A percentile compares a stretch with the other conserved stretches of the same genome.
Conservation (phyloP, 30 jellyfish, hydroid and myxozoan species). For the Pseudorhiza aurosa region DNA sequence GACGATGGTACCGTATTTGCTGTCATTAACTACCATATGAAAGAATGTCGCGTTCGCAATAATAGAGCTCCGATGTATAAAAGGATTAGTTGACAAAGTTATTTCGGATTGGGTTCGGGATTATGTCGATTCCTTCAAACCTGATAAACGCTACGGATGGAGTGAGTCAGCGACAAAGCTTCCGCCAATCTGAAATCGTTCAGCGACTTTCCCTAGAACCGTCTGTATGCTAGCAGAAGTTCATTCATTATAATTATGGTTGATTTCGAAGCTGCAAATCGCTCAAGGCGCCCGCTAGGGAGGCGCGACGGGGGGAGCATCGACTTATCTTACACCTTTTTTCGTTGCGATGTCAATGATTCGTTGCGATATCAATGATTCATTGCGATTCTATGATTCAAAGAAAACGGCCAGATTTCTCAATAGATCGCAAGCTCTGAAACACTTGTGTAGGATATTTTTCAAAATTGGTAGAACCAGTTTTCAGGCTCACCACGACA, state of each 20-base stretch:
- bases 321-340: no score
- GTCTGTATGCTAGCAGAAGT: not conserved
- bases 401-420: no score
- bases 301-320: constrained; percentile 27
- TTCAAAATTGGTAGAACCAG: no score
- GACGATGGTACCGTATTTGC: no score
- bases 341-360: no score
- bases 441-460: no score
- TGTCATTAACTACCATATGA: not conserved
- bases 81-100: not conserved
- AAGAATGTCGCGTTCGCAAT: constrained; percentile 4
- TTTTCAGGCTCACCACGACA: no score
- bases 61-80: not conserved
- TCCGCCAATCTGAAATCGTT: no score
- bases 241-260: not conserved
- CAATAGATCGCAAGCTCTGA: no score
- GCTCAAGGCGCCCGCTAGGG: not conserved
- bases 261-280: not conserved
- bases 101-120: constrained; percentile 2
- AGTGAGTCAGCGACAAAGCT: no score
- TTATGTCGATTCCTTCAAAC: constrained; percentile 1
- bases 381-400: no score
- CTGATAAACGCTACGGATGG: not conserved
- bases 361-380: no score
- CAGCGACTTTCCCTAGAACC: not conserved